A percentile compares a stretch with the other conserved stretches of the same genome.
These are phyloP conservation scores for Hyaena hyaena DNA, from an alignment of 2,113 vertebrate species.

Conservation along the genomic window DNA sequence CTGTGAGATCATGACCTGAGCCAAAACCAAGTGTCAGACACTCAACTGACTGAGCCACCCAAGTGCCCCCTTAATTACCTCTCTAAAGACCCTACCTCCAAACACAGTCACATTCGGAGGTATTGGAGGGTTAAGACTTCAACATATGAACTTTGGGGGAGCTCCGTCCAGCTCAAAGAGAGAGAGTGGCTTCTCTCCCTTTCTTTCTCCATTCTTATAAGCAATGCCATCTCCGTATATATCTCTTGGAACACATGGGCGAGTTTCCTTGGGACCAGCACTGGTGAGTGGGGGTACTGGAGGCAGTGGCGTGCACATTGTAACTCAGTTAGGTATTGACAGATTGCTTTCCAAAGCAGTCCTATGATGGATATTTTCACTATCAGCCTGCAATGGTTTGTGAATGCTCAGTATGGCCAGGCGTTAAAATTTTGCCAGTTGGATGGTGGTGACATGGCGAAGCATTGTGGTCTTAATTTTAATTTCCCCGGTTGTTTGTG, in stretches of 20 bases:
- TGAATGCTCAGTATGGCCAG: background rate
- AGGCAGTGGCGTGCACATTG: background rate
- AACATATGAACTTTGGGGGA: background rate
- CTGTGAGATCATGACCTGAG: too few relatives aligned
- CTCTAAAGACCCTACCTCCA: background rate
- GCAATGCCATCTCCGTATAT: accelerated
- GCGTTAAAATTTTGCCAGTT: background rate
- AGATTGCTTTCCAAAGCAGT: background rate
- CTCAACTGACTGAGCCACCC: too few relatives aligned
- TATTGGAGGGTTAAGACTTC: background rate
- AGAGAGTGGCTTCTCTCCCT: background rate
- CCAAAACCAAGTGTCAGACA: too few relatives aligned
- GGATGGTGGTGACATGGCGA: background rate
- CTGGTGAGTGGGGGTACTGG: background rate
- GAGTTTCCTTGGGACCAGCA: accelerated
- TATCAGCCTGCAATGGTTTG: background rate
- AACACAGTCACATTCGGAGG: background rate
- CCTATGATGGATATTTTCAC: background rate
- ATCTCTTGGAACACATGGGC: background rate
- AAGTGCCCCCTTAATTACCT: too few relatives aligned
- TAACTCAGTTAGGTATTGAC: background rate
- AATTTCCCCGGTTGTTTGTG: background rate
- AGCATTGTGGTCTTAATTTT: background rate
- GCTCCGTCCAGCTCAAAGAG: background rate
- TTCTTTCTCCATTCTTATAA: background rate